These are phyloP conservation scores for Drosophila ambigua DNA, from an alignment of 1,140 invertebrate species.

Conservation along the genomic window DNA sequence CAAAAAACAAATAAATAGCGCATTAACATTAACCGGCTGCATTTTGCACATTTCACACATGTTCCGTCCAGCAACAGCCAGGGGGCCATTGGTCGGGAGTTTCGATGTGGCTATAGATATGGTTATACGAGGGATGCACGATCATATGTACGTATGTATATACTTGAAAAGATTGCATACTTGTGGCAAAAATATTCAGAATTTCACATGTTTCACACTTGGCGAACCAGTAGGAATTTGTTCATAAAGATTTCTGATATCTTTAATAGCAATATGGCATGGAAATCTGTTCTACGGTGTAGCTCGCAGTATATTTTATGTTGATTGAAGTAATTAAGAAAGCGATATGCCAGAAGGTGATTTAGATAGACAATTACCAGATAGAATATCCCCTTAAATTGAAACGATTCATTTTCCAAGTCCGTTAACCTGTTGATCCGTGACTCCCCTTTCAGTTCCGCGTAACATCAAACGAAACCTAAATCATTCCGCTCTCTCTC, in stretches of 20 bases:
- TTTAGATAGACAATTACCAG: no score
- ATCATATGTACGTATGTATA: background rate
- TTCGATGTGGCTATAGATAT: background rate
- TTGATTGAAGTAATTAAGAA: no score
- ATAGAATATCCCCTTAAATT: background rate
- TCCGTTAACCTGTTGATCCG: no score
- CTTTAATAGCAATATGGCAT: no score
- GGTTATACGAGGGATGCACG: background rate
- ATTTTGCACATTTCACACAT: conserved; percentile 38
- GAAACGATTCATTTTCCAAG: background rate
- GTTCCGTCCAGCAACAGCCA: background rate
- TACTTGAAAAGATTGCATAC: background rate
- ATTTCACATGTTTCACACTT: conserved; percentile 16
- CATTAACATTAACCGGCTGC: conserved; percentile 72
- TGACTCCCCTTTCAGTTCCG: no score
- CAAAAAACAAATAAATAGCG: conserved; percentile 72
- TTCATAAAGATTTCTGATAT: background rate
- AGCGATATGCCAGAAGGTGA: no score
- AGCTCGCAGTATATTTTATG: no score
- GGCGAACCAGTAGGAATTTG: background rate
- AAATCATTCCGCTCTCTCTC: no score
- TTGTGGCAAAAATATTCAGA: conserved; percentile 5
- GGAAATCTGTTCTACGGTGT: no score
- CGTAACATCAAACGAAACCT: no score
- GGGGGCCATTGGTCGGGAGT: conserved; percentile 27